phyloP scores from a whole-genome alignment of 2,113 vertebrate species.

The human region DNA sequence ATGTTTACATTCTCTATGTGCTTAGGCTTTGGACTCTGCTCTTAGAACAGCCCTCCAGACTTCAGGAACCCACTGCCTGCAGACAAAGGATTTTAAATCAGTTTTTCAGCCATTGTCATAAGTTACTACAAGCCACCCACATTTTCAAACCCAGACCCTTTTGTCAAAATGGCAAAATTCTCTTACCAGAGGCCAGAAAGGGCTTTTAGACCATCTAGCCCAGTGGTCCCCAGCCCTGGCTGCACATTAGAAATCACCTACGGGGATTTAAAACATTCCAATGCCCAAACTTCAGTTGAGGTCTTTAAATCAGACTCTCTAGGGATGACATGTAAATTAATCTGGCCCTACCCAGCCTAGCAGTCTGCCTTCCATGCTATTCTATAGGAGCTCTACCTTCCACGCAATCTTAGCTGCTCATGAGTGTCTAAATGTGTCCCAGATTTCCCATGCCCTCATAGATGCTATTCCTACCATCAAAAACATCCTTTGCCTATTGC shows the following conservation, averaged over 20 bases:
- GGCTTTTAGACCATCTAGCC: background rate
- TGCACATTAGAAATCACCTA: background rate
- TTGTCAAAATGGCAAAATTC: background rate
- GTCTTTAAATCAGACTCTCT: background rate
- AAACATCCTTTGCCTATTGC: background rate
- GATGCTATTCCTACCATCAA: background rate
- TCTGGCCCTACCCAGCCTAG: background rate
- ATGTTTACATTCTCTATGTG: background rate
- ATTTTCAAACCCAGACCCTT: background rate
- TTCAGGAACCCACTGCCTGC: background rate
- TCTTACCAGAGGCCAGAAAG: background rate
- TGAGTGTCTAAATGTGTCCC: background rate
- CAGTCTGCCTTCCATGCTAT: background rate
- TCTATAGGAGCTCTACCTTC: accelerated
- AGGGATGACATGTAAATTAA: background rate
- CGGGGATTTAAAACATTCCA: background rate
- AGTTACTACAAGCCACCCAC: background rate
- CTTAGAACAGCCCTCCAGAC: background rate
- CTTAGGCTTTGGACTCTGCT: background rate
- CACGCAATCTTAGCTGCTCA: too few species aligned
- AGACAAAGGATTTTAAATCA: background rate
- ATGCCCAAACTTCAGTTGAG: background rate
- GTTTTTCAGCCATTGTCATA: background rate
- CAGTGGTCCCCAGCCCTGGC: background rate
- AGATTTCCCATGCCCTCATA: background rate